A percentile compares a stretch with the other conserved stretches of the same genome.
Conservation (phyloP, 2,797 vertebrate species). For the Muscicapa striata region DNA sequence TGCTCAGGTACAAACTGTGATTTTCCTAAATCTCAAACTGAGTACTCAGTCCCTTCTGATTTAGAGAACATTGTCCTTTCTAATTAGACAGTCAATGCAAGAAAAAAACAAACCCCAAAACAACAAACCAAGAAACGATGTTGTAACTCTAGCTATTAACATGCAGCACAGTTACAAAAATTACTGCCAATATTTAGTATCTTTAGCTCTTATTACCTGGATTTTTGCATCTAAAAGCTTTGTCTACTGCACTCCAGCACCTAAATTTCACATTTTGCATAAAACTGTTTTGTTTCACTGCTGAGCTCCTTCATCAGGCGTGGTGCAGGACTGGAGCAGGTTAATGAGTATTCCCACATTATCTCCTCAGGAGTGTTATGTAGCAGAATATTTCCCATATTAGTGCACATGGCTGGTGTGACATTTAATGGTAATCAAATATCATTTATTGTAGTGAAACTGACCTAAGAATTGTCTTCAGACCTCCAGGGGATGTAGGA, state of each 20-base stretch:
- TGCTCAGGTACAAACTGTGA: neutral
- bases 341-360: neutral
- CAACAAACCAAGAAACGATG: neutral
- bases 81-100: neutral
- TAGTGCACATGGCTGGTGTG: neutral
- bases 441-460: neutral
- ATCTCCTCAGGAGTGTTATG: neutral
- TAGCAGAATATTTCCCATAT: constrained; percentile 9
- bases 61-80: neutral
- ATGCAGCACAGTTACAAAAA: neutral
- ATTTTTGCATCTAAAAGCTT: neutral
- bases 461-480: neutral
- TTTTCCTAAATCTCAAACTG: neutral
- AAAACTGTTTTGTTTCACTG: neutral
- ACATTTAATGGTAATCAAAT: constrained; percentile 38
- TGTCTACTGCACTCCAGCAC: neutral
- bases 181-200: neutral
- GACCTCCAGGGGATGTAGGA: neutral
- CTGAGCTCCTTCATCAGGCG: neutral
- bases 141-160: neutral
- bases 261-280: neutral
- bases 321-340: neutral
- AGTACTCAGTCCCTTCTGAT: neutral
- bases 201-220: neutral
- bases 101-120: neutral